phyloP scores from a whole-genome alignment of 2,113 vertebrate genomes.

The Kryptolebias marmoratus region DNA sequence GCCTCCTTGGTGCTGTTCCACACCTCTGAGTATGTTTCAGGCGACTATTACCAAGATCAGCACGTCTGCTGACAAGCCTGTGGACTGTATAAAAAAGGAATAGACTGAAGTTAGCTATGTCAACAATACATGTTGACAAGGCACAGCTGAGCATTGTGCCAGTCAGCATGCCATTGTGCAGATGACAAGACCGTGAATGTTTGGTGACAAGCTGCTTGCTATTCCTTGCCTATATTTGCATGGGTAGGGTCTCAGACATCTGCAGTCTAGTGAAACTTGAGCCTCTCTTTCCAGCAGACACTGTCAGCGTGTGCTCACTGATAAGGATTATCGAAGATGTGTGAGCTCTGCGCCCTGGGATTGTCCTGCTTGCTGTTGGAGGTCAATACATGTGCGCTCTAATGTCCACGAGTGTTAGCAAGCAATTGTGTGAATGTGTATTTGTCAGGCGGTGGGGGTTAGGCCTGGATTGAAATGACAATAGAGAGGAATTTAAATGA shows the following conservation, averaged over 20 bases:
- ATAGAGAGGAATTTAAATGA: constrained; percentile 76
- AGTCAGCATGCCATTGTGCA: constrained; percentile 13
- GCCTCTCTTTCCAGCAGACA: constrained; percentile 68
- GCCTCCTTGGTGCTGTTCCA: constrained; percentile 23
- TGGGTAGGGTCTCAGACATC: constrained; percentile 70
- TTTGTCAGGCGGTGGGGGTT: constrained; percentile 61
- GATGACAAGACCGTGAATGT: constrained; percentile 55
- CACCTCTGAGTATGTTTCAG: constrained; percentile 23
- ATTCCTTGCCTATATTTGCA: constrained; percentile 59
- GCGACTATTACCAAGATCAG: constrained; percentile 16
- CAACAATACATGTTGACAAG: constrained; percentile 54
- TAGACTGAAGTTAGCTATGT: constrained; percentile 38
- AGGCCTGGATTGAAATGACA: constrained; percentile 67
- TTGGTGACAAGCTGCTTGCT: constrained; percentile 69
- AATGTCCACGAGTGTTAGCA: constrained; percentile 45
- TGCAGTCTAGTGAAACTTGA: constrained; percentile 64
- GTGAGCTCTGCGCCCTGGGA: constrained; percentile 53
- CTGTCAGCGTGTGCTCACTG: constrained; percentile 51
- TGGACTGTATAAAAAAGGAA: constrained; percentile 13
- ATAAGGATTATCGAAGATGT: constrained; percentile 65
- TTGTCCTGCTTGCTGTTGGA: constrained; percentile 58
- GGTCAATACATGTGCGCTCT: constrained; percentile 52
- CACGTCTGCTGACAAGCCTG: constrained; percentile 43
- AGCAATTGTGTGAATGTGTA: constrained; percentile 38
- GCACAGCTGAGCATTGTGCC: constrained; percentile 6